Conservation (phyloP, 2,113 vertebrate genomes). For the cattle (Bos taurus) region ARS-UCD2.0 NC_037339.1:40213501-40214000, state of each 20-base stretch:
- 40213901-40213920: not conserved
- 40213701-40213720: not conserved
- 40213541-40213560: constrained; percentile 35
- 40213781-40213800: not conserved
- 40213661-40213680: not conserved
- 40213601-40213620: constrained; percentile 25
- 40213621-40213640: constrained; percentile 14
- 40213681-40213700: not conserved
- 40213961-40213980: not conserved
- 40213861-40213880: not conserved
- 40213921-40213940: not conserved
- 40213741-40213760: not conserved
- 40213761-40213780: not conserved
- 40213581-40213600: constrained; percentile 4
- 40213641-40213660: constrained; percentile 4
- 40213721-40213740: not conserved
- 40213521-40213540: constrained; percentile 39
- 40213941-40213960: not conserved
- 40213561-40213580: not conserved
- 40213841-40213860: not conserved
- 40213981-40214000: not conserved
- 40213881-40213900: not conserved
- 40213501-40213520: constrained; percentile 59
- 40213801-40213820: not conserved
- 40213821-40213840: not conserved